A percentile compares a stretch with the other conserved stretches of the same genome.
These are phyloP conservation scores for Limenitis camilla DNA, from an alignment of 2,888 invertebrate genomes.

Conservation along the genomic window DNA sequence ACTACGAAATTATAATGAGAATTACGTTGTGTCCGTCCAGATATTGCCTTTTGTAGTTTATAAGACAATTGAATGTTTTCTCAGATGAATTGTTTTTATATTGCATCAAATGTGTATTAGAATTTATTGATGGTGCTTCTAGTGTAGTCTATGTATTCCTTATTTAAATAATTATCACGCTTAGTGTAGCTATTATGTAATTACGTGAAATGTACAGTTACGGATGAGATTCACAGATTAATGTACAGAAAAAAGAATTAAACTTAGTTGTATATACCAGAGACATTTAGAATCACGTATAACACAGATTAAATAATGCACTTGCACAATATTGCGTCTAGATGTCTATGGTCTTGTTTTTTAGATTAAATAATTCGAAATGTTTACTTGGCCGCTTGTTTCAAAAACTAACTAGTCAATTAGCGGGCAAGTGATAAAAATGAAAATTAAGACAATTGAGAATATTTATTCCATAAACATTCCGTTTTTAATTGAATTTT, in stretches of 20 bases:
- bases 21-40: too few relatives aligned
- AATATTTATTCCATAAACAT: constrained; percentile 26
- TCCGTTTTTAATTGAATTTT: constrained; percentile 16
- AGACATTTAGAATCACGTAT: constrained; percentile 1
- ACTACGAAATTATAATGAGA: too few relatives aligned
- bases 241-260: constrained; percentile 42
- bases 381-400: constrained; percentile 44
- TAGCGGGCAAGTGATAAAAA: constrained; percentile 39
- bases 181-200: constrained; percentile 27
- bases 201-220: constrained; percentile 65
- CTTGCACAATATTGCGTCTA: constrained; percentile 1
- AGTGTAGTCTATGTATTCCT: constrained; percentile 4
- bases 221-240: constrained; percentile 66
- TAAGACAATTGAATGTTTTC: constrained; percentile 15
- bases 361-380: constrained; percentile 5
- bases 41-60: constrained; percentile 35
- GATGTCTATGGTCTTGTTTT: constrained; percentile 18
- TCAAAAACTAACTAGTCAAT: constrained; percentile 62
- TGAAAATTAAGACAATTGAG: constrained; percentile 13
- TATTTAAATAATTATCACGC: constrained; percentile 4
- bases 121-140: constrained; percentile 16
- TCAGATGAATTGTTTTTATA: constrained; percentile 1
- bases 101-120: constrained; percentile 4
- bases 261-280: constrained; percentile 14
- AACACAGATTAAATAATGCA: too few relatives aligned